Evolutionary conservation across 2,113 vertebrate genomes (phyloP).

Genomic region (Saimiri boliviensis): DNA sequence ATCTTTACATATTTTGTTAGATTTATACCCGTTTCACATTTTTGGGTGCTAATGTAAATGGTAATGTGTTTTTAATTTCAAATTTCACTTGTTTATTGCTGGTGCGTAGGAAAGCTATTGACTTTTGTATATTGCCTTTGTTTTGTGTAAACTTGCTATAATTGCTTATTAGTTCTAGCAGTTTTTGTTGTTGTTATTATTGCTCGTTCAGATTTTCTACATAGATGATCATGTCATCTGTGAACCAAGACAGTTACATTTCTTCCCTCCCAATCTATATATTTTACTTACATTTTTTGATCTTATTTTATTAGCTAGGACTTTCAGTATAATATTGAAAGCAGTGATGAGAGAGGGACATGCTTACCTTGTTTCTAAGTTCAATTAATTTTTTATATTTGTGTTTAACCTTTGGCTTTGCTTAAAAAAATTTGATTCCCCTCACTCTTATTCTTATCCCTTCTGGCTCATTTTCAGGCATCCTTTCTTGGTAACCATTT

Average conservation of each 20-base stretch:
- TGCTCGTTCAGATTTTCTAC: not conserved
- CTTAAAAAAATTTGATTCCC: not conserved
- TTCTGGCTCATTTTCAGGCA: not conserved
- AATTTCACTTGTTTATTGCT: not conserved
- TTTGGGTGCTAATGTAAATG: not conserved
- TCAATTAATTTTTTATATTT: not conserved
- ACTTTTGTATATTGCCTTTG: not conserved
- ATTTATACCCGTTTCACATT: not conserved
- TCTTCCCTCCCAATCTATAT: not conserved
- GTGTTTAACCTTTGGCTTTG: not conserved
- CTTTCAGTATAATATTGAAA: not conserved
- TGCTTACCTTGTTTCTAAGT: not conserved
- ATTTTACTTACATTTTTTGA: not conserved
- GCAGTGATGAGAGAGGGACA: not conserved
- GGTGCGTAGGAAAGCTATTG: not conserved
- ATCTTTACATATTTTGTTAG: not conserved
- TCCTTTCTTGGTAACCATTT: not conserved
- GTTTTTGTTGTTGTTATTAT: not conserved
- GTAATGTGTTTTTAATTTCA: not conserved
- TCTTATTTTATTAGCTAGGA: not conserved
- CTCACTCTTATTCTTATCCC: not conserved
- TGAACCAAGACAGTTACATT: not conserved
- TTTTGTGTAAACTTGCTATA: not conserved
- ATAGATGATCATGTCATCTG: not conserved
- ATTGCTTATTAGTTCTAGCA: not conserved